phyloP scores from a whole-genome alignment of 2,113 vertebrate species.

The Apodemus speciosus region DNA sequence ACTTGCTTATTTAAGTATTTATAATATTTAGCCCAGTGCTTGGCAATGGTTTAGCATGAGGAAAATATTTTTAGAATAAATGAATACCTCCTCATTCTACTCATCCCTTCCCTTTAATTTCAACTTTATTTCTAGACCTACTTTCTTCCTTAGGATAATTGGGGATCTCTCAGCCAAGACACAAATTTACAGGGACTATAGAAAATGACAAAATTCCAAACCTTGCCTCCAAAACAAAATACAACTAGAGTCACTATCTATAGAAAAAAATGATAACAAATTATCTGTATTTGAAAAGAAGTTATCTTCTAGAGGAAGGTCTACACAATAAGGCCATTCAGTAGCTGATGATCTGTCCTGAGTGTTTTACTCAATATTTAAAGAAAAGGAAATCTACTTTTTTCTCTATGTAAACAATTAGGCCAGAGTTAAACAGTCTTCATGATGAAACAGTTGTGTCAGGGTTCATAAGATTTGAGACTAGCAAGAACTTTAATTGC shows the following conservation, averaged over 20 bases:
- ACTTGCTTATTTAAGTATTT: background rate
- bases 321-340: background rate
- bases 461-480: background rate
- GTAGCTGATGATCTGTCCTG: background rate
- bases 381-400: background rate
- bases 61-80: conserved; percentile 39
- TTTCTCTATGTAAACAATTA: background rate
- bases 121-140: conserved; percentile 34
- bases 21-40: background rate
- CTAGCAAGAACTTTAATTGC: background rate
- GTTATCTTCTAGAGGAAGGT: background rate
- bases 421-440: background rate
- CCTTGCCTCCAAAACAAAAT: background rate
- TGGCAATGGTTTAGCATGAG: background rate
- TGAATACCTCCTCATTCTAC: background rate
- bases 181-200: background rate
- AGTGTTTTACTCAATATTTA: background rate
- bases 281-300: background rate
- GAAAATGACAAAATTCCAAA: background rate
- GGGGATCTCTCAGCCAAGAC: background rate
- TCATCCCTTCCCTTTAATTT: conserved; percentile 5
- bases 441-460: background rate
- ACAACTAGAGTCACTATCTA: background rate
- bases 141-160: background rate
- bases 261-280: background rate